phyloP scores from a whole-genome alignment of 1,140 invertebrate species.

The Drosophila simulans region DNA sequence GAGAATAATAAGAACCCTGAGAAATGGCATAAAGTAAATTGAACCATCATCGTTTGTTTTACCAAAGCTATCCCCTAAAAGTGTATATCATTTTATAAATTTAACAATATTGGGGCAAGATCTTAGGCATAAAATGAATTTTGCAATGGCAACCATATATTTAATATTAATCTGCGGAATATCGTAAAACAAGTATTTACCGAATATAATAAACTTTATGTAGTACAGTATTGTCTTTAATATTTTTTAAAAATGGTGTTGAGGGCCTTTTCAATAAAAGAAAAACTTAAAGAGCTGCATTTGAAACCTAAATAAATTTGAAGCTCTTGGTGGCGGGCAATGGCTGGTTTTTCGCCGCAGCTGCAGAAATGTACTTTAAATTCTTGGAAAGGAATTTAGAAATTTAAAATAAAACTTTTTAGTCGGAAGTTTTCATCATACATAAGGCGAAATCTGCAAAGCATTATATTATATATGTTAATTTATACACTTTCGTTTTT shows the following conservation, averaged over 20 bases:
- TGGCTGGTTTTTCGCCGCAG: too few relatives aligned
- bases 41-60: background rate
- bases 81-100: slow-evolving; percentile 24
- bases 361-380: too few relatives aligned
- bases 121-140: slow-evolving; percentile 26
- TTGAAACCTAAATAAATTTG: too few relatives aligned
- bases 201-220: slow-evolving; percentile 76
- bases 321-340: too few relatives aligned
- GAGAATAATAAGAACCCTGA: slow-evolving; percentile 18
- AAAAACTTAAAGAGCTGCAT: too few relatives aligned
- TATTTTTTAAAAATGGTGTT: background rate
- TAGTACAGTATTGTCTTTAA: slow-evolving; percentile 45
- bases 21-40: background rate
- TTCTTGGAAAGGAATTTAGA: too few relatives aligned
- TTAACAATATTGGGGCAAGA: slow-evolving; percentile 24
- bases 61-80: background rate
- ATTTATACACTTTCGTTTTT: too few relatives aligned
- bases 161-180: slow-evolving; percentile 41
- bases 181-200: slow-evolving; percentile 67
- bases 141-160: slow-evolving; percentile 31
- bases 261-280: too few relatives aligned
- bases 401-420: too few relatives aligned
- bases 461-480: too few relatives aligned
- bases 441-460: too few relatives aligned
- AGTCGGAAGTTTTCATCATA: too few relatives aligned